Base-by-base conservation (phyloP, 2,888 invertebrate genomes). In the Cordilura impudica region DNA sequence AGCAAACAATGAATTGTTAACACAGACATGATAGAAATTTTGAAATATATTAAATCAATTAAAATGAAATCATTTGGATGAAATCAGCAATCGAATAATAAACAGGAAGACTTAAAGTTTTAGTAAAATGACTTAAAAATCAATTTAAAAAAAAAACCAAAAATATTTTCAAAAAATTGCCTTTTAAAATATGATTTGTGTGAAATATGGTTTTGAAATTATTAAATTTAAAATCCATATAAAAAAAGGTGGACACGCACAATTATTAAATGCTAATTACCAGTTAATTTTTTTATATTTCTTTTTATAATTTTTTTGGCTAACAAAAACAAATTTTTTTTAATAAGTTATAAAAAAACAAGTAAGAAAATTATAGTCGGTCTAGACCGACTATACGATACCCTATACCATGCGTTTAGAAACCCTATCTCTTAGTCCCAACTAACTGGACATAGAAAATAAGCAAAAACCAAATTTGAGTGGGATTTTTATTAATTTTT, bases 51-150 rank as follows among this genome's bases (percentile, higher is more conserved):
- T 53, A 31, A 74, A 69, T 61, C 45, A 74, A 60, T 54, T 53
- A 14, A 53, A 71, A 71, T 77, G 67, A 72, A 77, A 67, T 77
- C 71, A 76, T 76, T 26, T 47, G 45, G 47, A 35, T 74, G 23
- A 61, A 47, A 35, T 67, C 45, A 69, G 12, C 60, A 14, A 10
- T 53, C 14, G 51, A 51, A 18, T 26, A 16, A 39, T 12, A 2
- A n/a, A 39, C 12, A 39, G 35, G n/a, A n/a, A n/a, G n/a, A n/a
- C 5, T 7, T 18, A 18, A 18, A 47, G 16, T 8, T 10, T 26
- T 26, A 31, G 7, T n/a, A 47, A 10, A 45, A n/a, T 12, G 35
- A 21, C n/a, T 29, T 2, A 58, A 14, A 56, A 53, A 43, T 26
- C 47, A 70, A 58, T 26, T 26, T 70, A 72, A 39, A 47, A 69